Evolutionary conservation across 1,140 invertebrate genomes (phyloP), one percentile per base, ranked within the genome.

Genomic region (Mya arenaria): DNA sequence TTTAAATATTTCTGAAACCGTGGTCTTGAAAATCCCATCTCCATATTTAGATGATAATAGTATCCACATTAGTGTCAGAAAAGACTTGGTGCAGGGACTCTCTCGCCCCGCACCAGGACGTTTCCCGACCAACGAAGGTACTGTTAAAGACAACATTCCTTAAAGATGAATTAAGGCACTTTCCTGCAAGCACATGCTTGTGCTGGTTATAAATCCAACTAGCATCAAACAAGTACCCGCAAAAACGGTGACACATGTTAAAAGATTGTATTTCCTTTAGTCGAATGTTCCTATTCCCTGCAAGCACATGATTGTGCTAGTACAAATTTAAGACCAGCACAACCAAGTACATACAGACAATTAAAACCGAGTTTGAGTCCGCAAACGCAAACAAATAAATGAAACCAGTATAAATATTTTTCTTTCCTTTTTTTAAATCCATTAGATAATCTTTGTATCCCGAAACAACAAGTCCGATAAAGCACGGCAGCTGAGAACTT

Each of bases 221-320:
- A 56, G 32, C 25, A 36, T 69, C 28, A 30, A 32, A 34, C 15
- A 62, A 62, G 58, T 25, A 25, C 58, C 58, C 32, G 23, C 58
- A 28, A 62, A 28, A 62, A 62, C 28, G 30, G 32, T 3, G 4
- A 6, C n/a, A 56, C n/a, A 56, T 23, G 28, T 19, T 4, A 23
- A 4, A 19, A 6, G 5, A 28, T 56, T 56, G 55, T 56, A 23
- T 56, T 56, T 17, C 28, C 19, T 4, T 17, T 23, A 56, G n/a
- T n/a, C n/a, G n/a, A n/a, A 52, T 23, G 48, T 52, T 17, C 25
- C 39, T 4, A 44, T 48, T 30, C 25, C 32, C 25, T 77, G 73
- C 73, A 65, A 77, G 73, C 73, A 77, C 73, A 77, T 34, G 73
- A 65, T 77, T 77, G 73, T 77, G 73, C 73, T 77, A 77, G 60